Evolutionary conservation across 2,888 invertebrate species (phyloP).

Genomic region (Sympetrum striolatum): DNA sequence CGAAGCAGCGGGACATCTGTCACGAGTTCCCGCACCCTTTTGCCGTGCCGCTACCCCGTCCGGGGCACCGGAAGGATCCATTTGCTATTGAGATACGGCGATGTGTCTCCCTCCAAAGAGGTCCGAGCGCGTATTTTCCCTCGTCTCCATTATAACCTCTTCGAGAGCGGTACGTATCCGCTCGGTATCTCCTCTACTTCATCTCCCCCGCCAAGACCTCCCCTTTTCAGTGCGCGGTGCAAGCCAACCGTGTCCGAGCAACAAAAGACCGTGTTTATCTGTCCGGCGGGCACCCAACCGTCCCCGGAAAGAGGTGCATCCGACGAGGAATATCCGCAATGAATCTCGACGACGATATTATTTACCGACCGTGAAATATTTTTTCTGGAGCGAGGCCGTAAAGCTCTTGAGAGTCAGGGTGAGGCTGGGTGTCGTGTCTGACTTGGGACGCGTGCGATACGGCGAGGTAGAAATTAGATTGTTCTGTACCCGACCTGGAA

Average conservation of each 20-base stretch:
- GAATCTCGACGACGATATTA: neutral
- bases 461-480: neutral
- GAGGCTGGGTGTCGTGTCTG: neutral
- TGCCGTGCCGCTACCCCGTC: neutral
- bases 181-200: neutral
- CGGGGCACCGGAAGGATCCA: neutral
- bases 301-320: neutral
- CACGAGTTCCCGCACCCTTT: neutral
- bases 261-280: slow-evolving; percentile 5
- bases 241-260: slow-evolving; percentile 33
- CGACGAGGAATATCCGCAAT: neutral
- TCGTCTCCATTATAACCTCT: neutral
- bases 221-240: neutral
- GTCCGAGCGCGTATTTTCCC: neutral
- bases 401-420: neutral
- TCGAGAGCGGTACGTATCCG: neutral
- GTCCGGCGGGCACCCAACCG: neutral
- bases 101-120: neutral
- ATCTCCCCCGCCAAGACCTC: neutral
- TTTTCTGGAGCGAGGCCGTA: neutral
- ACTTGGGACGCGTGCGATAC: neutral
- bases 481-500: neutral
- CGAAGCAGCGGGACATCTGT: neutral
- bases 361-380: slow-evolving; percentile 2
- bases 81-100: neutral